Conservation (phyloP, 2,888 invertebrate genomes). For the Agonopterix subpropinquella region DNA sequence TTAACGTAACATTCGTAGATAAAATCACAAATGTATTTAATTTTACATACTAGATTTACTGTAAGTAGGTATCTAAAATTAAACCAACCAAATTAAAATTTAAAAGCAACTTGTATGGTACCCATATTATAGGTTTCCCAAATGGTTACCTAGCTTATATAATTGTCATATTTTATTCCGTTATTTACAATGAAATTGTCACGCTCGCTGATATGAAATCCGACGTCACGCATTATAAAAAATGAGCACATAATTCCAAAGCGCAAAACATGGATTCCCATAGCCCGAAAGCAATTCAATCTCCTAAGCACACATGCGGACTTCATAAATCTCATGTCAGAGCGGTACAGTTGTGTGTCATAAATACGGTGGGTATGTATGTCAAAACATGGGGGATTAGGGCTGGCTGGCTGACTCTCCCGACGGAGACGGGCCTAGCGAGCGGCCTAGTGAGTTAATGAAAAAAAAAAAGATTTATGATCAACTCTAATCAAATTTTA, state of each 20-base stretch:
- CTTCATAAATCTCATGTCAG: conserved; percentile 70
- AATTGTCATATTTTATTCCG: no score
- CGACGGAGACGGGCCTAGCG: conserved; percentile 21
- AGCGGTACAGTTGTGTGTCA: conserved; percentile 55
- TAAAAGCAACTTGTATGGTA: no score
- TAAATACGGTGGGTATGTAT: conserved; percentile 65
- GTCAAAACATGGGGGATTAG: conserved; percentile 73
- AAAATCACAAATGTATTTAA: background rate
- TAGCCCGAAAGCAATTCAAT: conserved; percentile 58
- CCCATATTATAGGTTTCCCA: no score
- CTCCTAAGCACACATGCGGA: conserved; percentile 63
- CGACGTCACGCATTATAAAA: conserved; percentile 21
- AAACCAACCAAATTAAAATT: background rate
- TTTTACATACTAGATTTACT: no score
- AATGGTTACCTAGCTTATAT: no score
- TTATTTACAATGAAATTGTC: background rate
- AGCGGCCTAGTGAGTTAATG: conserved; percentile 59
- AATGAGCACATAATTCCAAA: conserved; percentile 26
- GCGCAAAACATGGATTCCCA: conserved; percentile 31
- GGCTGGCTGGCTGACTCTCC: conserved; percentile 37
- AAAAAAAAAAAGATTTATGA: conserved; percentile 74
- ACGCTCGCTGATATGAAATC: background rate
- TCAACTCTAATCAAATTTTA: conserved; percentile 72
- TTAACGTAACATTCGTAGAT: background rate
- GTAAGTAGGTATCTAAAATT: background rate